These are phyloP conservation scores for Pandemis cinnamomeana DNA, from an alignment of 2,888 invertebrate genomes.

Conservation along the genomic window DNA sequence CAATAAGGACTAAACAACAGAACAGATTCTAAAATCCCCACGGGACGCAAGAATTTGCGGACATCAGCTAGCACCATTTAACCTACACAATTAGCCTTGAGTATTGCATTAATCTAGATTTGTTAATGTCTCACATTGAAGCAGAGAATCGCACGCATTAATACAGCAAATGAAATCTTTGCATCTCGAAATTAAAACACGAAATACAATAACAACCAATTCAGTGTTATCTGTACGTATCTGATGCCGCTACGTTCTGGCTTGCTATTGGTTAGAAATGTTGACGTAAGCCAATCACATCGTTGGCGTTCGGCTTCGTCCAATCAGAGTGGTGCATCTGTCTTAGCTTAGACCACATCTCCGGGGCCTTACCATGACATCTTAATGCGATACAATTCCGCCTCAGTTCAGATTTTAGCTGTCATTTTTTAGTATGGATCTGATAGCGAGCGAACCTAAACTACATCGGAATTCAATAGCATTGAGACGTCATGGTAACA, in stretches of 20 bases:
- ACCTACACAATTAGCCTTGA: too few species aligned
- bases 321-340: background rate
- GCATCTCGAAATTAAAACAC: background rate
- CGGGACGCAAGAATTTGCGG: too few species aligned
- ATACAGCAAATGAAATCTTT: background rate
- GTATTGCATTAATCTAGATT: background rate
- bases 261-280: background rate
- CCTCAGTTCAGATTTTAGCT: too few species aligned
- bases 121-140: background rate
- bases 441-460: too few species aligned
- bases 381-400: too few species aligned
- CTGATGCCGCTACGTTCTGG: background rate
- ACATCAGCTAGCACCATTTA: too few species aligned
- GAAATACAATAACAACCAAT: background rate
- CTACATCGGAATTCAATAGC: too few species aligned
- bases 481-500: too few species aligned
- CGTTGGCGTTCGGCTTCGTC: background rate
- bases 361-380: background rate
- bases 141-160: background rate
- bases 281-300: background rate
- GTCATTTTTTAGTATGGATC: too few species aligned
- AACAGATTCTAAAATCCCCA: too few species aligned
- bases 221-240: background rate
- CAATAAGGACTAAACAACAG: too few species aligned
- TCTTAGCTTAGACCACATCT: background rate